phyloP scores from a whole-genome alignment of 2,113 vertebrate genomes.

The Psephotus haematonotus region DNA sequence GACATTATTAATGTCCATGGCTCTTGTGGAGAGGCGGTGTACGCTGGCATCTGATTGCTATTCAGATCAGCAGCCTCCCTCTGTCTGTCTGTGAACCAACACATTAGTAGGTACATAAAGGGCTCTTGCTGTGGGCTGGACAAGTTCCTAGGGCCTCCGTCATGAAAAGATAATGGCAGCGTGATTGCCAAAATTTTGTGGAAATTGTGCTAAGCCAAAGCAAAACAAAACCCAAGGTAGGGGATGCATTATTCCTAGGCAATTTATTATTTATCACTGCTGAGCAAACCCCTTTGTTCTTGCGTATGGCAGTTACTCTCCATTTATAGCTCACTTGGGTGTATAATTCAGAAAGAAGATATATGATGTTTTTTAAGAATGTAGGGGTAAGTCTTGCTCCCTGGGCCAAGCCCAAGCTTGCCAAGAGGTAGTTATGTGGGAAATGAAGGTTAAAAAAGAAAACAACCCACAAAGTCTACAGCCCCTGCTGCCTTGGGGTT shows the following conservation, averaged over 20 bases:
- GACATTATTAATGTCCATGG: constrained; percentile 56
- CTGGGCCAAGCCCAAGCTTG: not conserved
- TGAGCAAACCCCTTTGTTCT: constrained; percentile 14
- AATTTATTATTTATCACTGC: constrained; percentile 30
- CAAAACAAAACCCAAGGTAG: constrained; percentile 7
- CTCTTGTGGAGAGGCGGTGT: constrained; percentile 18
- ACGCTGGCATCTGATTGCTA: constrained; percentile 56
- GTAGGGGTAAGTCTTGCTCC: not conserved
- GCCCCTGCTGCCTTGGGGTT: not conserved
- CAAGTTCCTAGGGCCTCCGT: not conserved
- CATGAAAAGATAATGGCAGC: not conserved
- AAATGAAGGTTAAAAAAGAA: not conserved
- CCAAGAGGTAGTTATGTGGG: not conserved
- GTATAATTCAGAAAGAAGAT: not conserved
- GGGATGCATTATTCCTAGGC: not conserved
- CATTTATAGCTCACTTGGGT: constrained; percentile 55
- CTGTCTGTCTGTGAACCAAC: constrained; percentile 58
- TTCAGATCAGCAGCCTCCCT: constrained; percentile 63
- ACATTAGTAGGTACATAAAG: constrained; percentile 61
- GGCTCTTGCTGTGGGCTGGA: constrained; percentile 29
- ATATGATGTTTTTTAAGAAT: not conserved
- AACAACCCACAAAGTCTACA: not conserved
- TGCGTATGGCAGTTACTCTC: constrained; percentile 21
- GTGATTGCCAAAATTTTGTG: constrained; percentile 10
- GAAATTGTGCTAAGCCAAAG: constrained; percentile 3